These are phyloP conservation scores for Aphaenogaster rudis DNA, from an alignment of 1,140 invertebrate species.

Conservation along the genomic window DNA sequence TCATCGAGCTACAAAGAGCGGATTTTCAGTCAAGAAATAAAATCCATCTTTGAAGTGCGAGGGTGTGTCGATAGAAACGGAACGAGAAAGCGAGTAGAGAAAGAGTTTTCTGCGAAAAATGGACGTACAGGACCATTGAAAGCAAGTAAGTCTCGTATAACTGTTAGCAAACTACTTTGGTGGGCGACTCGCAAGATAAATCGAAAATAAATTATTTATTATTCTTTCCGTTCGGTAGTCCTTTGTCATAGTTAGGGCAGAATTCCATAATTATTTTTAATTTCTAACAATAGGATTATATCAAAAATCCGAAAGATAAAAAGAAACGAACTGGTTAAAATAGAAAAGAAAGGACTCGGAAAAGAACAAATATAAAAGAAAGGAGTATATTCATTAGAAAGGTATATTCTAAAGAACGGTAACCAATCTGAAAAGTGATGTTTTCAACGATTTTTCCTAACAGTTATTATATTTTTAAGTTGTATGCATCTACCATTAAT, in stretches of 20 bases:
- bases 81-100: not conserved
- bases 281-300: too few relatives aligned
- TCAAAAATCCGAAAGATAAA: too few relatives aligned
- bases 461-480: too few relatives aligned
- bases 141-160: not conserved
- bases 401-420: too few relatives aligned
- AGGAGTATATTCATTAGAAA: too few relatives aligned
- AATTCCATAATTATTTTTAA: too few relatives aligned
- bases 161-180: not conserved
- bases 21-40: constrained; percentile 46
- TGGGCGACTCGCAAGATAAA: not conserved
- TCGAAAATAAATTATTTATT: not conserved
- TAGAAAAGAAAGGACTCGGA: too few relatives aligned
- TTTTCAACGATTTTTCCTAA: too few relatives aligned
- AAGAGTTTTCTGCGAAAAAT: not conserved
- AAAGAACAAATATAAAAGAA: too few relatives aligned
- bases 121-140: not conserved
- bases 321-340: too few relatives aligned
- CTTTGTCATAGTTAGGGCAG: not conserved
- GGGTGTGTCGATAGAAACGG: not conserved
- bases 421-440: too few relatives aligned
- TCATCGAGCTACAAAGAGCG: constrained; percentile 16
- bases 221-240: not conserved
- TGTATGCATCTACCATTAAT: not conserved
- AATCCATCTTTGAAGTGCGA: constrained; percentile 53